These are phyloP conservation scores for Gandaritis pyraliata DNA, from an alignment of 2,888 invertebrate species.

Conservation along the genomic window DNA sequence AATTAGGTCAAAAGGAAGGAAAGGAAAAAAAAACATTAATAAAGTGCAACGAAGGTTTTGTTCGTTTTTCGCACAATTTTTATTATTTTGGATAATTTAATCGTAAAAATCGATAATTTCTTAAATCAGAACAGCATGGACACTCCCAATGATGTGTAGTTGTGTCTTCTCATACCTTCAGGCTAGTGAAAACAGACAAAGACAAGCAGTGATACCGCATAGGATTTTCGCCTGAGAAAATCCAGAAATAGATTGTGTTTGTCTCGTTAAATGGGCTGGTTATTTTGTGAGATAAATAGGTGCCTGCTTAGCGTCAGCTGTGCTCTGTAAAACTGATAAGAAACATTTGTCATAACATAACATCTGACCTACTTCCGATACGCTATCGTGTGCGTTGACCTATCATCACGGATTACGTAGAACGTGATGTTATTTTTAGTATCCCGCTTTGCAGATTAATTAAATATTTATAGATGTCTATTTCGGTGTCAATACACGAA, in stretches of 20 bases:
- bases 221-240: slow-evolving; percentile 48
- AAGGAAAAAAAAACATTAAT: too few relatives aligned
- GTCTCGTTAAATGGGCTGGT: slow-evolving; percentile 36
- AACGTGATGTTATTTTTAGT: slow-evolving; percentile 81
- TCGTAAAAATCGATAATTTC: slow-evolving; percentile 55
- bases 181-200: slow-evolving; percentile 58
- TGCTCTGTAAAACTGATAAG: slow-evolving; percentile 47
- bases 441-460: slow-evolving; percentile 81
- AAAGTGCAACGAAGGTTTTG: slow-evolving; percentile 65
- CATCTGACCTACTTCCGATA: slow-evolving; percentile 76
- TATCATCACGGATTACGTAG: slow-evolving; percentile 73
- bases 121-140: slow-evolving; percentile 51
- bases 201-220: slow-evolving; percentile 74
- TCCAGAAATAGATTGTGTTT: slow-evolving; percentile 51
- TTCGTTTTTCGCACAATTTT: slow-evolving; percentile 57
- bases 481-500: slow-evolving; percentile 59
- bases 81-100: slow-evolving; percentile 66
- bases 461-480: slow-evolving; percentile 80
- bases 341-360: slow-evolving; percentile 63
- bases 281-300: slow-evolving; percentile 11
- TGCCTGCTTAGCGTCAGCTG: slow-evolving; percentile 19
- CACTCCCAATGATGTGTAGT: slow-evolving; percentile 54
- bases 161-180: slow-evolving; percentile 58
- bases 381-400: slow-evolving; percentile 79
- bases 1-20: slow-evolving; percentile 59